Evolutionary conservation across 2,113 vertebrate genomes (phyloP).

Genomic region (Archocentrus centrarchus): DNA sequence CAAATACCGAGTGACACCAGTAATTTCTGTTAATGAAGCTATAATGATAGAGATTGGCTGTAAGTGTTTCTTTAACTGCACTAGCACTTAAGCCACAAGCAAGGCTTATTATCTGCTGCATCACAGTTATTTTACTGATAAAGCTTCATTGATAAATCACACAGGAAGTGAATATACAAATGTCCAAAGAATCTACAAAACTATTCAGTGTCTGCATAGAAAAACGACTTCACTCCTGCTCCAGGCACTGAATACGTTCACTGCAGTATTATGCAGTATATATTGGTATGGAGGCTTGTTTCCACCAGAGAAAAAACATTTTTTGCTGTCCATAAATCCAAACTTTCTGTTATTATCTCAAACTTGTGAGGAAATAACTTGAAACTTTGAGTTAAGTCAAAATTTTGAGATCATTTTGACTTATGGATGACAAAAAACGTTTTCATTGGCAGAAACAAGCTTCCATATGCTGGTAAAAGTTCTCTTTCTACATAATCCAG

Average conservation of each 20-base stretch:
- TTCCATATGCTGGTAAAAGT: background rate
- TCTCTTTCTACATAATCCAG: background rate
- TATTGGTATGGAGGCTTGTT: background rate
- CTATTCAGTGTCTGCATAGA: background rate
- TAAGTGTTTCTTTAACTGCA: background rate
- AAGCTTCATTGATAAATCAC: constrained; percentile 19
- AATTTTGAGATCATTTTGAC: too few relatives aligned
- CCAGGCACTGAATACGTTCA: constrained; percentile 22
- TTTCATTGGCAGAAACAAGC: too few relatives aligned
- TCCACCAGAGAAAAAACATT: too few relatives aligned
- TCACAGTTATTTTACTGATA: background rate
- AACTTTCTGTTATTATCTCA: too few relatives aligned
- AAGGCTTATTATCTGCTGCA: background rate
- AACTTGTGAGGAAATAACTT: too few relatives aligned
- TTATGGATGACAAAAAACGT: too few relatives aligned
- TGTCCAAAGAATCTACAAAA: constrained; percentile 6
- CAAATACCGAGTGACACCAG: background rate
- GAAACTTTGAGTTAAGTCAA: too few relatives aligned
- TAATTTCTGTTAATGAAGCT: background rate
- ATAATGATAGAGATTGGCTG: too few relatives aligned
- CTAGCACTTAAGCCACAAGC: background rate
- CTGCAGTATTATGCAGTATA: background rate
- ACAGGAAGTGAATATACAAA: constrained; percentile 32
- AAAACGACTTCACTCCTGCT: background rate
- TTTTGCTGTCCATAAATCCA: too few relatives aligned